These are phyloP conservation scores for Agrotis ipsilon DNA, from an alignment of 2,888 invertebrate genomes.

Conservation along the genomic window DNA sequence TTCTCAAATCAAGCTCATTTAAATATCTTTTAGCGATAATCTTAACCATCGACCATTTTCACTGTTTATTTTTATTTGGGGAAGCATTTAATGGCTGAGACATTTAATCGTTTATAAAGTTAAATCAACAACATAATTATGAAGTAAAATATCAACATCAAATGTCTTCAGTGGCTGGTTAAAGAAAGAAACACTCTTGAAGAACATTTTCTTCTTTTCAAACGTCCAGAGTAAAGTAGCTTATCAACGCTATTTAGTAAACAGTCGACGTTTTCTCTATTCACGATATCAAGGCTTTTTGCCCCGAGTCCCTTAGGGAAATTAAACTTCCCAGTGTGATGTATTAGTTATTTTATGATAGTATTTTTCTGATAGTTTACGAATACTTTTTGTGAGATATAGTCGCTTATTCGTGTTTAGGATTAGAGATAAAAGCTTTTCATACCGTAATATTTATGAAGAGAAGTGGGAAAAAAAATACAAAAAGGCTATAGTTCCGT, in stretches of 20 bases:
- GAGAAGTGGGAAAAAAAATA: not conserved
- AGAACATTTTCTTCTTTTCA: not conserved
- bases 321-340: constrained; percentile 35
- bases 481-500: too few relatives aligned
- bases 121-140: too few relatives aligned
- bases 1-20: too few relatives aligned
- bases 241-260: constrained; percentile 26
- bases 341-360: constrained; percentile 44
- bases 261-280: constrained; percentile 23
- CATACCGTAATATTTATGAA: not conserved
- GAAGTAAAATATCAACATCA: too few relatives aligned
- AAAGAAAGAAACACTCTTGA: too few relatives aligned
- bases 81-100: too few relatives aligned
- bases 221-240: not conserved
- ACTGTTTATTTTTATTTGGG: too few relatives aligned
- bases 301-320: constrained; percentile 32
- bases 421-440: not conserved
- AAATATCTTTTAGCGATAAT: too few relatives aligned
- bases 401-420: not conserved
- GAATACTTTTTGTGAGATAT: constrained; percentile 1
- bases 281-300: constrained; percentile 20
- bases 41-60: too few relatives aligned
- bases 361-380: constrained; percentile 32
- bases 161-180: too few relatives aligned
- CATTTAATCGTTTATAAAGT: too few relatives aligned